Evolutionary conservation across 2,888 invertebrate species (phyloP).

Genomic region (Leptinotarsa juncta): DNA sequence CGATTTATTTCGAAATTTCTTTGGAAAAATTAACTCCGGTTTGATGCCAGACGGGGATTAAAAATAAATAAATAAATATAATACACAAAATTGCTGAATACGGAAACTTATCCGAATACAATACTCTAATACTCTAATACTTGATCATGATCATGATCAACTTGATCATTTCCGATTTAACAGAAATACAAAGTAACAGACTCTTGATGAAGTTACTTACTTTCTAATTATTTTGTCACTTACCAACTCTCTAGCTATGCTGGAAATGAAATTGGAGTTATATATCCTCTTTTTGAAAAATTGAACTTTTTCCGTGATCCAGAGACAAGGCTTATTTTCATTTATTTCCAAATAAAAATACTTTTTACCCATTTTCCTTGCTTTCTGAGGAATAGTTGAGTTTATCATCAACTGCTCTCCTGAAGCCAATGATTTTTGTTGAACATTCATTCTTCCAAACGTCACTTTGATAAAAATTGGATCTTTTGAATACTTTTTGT

Average conservation of each 20-base stretch:
- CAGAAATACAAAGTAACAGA: too few species aligned
- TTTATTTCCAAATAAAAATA: slow-evolving; percentile 60
- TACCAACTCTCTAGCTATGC: slow-evolving; percentile 70
- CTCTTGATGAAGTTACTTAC: too few species aligned
- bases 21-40: too few species aligned
- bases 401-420: slow-evolving; percentile 54
- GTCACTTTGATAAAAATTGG: slow-evolving; percentile 76
- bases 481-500: slow-evolving; percentile 68
- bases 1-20: too few species aligned
- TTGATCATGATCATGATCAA: too few species aligned
- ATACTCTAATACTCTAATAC: too few species aligned
- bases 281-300: slow-evolving; percentile 76
- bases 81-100: too few species aligned
- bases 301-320: slow-evolving; percentile 72
- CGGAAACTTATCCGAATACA: too few species aligned
- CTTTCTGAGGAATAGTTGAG: slow-evolving; percentile 46
- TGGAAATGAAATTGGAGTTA: slow-evolving; percentile 75
- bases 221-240: too few species aligned
- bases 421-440: slow-evolving; percentile 23
- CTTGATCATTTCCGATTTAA: too few species aligned
- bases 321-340: slow-evolving; percentile 76
- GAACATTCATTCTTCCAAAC: slow-evolving; percentile 68
- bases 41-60: too few species aligned
- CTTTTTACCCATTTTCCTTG: slow-evolving; percentile 50
- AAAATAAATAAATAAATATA: too few species aligned